Percentiles rank a stretch among this genome's conserved stretches.
phyloP scores from a whole-genome alignment of 23 tunicate species.

The Halocynthia aurantium region DNA sequence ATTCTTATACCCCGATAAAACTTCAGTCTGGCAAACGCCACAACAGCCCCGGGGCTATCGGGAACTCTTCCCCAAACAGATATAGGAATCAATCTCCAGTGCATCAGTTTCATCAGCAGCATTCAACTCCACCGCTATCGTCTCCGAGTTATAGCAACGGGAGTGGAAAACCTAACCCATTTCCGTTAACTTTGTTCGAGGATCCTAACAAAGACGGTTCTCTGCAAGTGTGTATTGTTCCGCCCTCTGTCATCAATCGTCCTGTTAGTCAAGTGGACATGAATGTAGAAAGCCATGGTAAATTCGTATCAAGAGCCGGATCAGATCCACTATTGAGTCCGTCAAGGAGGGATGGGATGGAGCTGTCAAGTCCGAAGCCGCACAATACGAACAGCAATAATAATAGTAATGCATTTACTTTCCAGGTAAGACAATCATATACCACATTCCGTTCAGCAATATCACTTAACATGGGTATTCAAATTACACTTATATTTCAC shows the following conservation, averaged over 20 bases:
- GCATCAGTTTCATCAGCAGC: too few species aligned
- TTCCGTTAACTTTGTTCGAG: neutral
- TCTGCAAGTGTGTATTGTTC: neutral
- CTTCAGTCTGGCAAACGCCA: too few species aligned
- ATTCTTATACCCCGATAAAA: neutral
- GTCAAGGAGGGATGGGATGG: neutral
- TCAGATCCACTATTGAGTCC: conserved; percentile 24
- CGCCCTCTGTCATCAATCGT: neutral
- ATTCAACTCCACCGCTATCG: too few species aligned
- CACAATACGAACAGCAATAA: neutral
- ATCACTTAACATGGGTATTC: too few species aligned
- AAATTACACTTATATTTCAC: too few species aligned
- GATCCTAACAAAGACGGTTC: neutral
- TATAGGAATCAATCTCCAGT: too few species aligned
- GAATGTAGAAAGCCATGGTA: conserved; percentile 10
- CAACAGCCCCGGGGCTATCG: too few species aligned
- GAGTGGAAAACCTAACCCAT: neutral
- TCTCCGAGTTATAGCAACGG: neutral
- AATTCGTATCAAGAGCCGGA: conserved; percentile 19
- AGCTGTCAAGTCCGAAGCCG: neutral
- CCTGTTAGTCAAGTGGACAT: conserved; percentile 31
- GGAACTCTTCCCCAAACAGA: too few species aligned
- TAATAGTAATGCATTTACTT: neutral
- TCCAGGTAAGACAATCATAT: neutral
- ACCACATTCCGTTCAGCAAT: too few species aligned